Percentiles rank a stretch among this genome's conserved stretches.
phyloP scores from a whole-genome alignment of 2,797 vertebrate species.

The Dicrostonyx torquatus region DNA sequence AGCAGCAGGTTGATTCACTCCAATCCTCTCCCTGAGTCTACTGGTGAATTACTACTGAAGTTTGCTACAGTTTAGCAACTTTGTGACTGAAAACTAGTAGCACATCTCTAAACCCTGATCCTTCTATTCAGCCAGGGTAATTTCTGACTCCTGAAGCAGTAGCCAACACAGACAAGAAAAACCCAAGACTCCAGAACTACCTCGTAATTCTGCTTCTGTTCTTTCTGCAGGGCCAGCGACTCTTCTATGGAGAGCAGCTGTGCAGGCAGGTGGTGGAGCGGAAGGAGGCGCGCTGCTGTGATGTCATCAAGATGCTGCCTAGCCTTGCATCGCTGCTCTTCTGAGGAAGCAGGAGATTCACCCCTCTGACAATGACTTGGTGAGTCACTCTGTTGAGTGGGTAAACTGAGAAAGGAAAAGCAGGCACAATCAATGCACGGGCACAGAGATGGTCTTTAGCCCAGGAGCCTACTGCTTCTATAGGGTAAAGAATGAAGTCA shows the following conservation, averaged over 20 bases:
- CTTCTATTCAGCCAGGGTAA: background rate
- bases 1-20: background rate
- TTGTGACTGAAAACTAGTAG: background rate
- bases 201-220: constrained; percentile 91
- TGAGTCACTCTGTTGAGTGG: constrained; percentile 76
- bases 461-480: rapidly evolving
- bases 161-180: background rate
- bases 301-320: constrained; percentile 94
- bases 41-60: background rate
- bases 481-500: background rate
- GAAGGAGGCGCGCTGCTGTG: constrained; percentile 93
- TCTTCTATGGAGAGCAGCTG: constrained; percentile 92
- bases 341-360: constrained; percentile 83
- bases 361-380: constrained; percentile 78
- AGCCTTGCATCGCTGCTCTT: constrained; percentile 88
- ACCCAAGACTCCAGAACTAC: constrained; percentile 80
- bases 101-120: background rate
- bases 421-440: background rate
- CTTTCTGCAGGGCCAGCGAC: constrained; percentile 89
- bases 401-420: constrained; percentile 83
- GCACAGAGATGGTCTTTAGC: background rate
- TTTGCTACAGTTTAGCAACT: background rate
- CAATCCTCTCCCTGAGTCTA: background rate
- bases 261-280: constrained; percentile 89
- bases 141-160: background rate